Evolutionary conservation across 1,140 invertebrate genomes (phyloP).

Genomic region (Drosophila oshimai): DNA sequence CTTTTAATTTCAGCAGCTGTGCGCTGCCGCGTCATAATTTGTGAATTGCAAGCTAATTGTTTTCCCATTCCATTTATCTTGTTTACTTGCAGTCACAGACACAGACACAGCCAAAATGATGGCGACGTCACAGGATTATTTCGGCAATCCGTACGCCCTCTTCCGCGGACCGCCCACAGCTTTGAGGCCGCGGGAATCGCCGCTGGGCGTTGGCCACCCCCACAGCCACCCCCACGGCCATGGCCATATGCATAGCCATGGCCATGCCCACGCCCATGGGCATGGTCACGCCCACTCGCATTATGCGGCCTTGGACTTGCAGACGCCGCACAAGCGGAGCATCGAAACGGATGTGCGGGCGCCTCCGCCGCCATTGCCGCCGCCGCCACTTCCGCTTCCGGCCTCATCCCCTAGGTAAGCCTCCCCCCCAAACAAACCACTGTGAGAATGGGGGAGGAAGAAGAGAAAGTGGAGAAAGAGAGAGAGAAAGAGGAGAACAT

Average conservation of each 20-base stretch:
- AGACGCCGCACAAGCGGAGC: constrained; percentile 73
- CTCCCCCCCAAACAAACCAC: background rate
- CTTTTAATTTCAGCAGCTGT: constrained; percentile 48
- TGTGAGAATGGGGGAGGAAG: constrained; percentile 19
- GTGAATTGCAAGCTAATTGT: constrained; percentile 50
- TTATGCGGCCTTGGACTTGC: constrained; percentile 71
- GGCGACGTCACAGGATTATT: constrained; percentile 81
- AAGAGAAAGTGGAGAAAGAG: constrained; percentile 5
- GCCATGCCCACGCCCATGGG: constrained; percentile 36
- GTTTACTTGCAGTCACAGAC: no score
- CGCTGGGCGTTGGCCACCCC: constrained; percentile 61
- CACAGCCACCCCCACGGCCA: constrained; percentile 35
- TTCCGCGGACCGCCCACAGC: constrained; percentile 76
- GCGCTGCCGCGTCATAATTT: constrained; percentile 37
- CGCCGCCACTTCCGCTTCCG: constrained; percentile 72
- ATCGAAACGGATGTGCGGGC: constrained; percentile 68
- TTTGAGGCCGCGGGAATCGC: constrained; percentile 71
- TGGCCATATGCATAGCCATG: constrained; percentile 28
- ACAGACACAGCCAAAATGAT: constrained; percentile 65
- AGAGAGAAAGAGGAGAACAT: constrained; percentile 2
- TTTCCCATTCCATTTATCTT: background rate
- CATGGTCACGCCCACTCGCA: constrained; percentile 47
- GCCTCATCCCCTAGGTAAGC: constrained; percentile 79
- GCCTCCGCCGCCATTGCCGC: constrained; percentile 67
- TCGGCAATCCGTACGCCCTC: constrained; percentile 78